Conservation (phyloP, 2,797 vertebrate genomes). For the Myripristis jacobus region DNA sequence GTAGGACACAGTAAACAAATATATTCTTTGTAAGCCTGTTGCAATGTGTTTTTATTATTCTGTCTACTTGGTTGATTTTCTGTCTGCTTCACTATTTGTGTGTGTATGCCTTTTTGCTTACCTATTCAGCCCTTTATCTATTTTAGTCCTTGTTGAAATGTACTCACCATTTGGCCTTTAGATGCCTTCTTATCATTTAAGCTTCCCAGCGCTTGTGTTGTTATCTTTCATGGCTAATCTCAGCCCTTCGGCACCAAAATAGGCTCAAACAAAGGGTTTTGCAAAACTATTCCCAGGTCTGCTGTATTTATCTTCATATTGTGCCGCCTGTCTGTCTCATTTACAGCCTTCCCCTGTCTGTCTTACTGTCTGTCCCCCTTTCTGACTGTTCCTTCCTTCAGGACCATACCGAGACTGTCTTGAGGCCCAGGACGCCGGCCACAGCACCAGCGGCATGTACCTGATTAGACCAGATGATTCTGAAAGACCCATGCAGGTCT, state of each 20-base stretch:
- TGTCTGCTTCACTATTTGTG: conserved; percentile 20
- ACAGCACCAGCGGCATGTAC: conserved; percentile 91
- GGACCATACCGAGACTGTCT: conserved; percentile 96
- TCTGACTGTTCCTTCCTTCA: conserved; percentile 68
- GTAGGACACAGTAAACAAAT: conserved; percentile 27
- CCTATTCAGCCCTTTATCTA: conserved; percentile 7
- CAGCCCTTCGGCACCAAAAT: background rate
- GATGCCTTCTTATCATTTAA: conserved; percentile 16
- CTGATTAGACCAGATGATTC: conserved; percentile 90
- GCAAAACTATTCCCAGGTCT: background rate
- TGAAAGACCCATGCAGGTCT: conserved; percentile 88
- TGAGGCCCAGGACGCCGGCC: conserved; percentile 91
- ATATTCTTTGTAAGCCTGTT: conserved; percentile 16
- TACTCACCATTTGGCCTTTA: background rate
- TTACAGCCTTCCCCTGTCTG: background rate
- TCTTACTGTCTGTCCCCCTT: conserved; percentile 12
- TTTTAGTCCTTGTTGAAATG: conserved; percentile 22
- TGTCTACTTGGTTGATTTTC: conserved; percentile 15
- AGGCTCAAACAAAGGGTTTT: background rate
- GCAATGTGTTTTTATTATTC: conserved; percentile 50
- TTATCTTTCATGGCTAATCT: background rate
- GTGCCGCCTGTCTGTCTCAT: background rate
- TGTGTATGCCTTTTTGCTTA: background rate
- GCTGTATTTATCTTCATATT: too few relatives aligned
- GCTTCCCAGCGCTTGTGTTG: background rate